Evolutionary conservation across 1,140 invertebrate genomes (phyloP), one percentile per base, ranked within the genome.

Genomic region (Coptotermes formosanus): DNA sequence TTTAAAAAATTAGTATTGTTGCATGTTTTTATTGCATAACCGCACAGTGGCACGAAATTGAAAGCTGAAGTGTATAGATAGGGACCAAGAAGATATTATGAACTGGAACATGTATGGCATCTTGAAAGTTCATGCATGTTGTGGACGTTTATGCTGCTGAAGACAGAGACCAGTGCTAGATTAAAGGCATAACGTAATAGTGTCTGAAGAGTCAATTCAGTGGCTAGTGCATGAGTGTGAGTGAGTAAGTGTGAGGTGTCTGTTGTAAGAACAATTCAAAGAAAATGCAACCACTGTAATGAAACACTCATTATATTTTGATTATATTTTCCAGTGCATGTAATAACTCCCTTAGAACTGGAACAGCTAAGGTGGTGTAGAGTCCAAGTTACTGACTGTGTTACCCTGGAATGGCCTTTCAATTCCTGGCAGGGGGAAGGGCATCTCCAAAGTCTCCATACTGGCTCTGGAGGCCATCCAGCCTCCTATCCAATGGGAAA

Each of bases 81-180:
- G 64, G 64, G 64, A 75, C 64, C 64, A 75, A 75, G 64, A 75
- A 19, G n/a, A 75, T 16, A 12, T 75, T 30, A 30, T 30, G 64
- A 59, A 30, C 64, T 75, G 25, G n/a, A 75, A 75, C 64, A 75
- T 8, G 7, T 14, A 14, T 25, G 9, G 14, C 64, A 30, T 3
- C 64, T 21, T 21, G 14, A 64, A 21, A 19, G 21, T 9, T 75
- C 11, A 30, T 3, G 8, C n/a, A 75, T 30, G n/a, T 2, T 30
- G 64, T 75, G 64, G n/a, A 75, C 64, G n/a, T 75, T 30, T 75
- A 75, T 75, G n/a, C n/a, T 75, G 64, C n/a, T 75, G 64, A 75
- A 75, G n/a, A 75, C 25, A 25, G n/a, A 75, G n/a, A n/a, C 64
- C 7, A 30, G 25, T 75, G 25, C 25, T 30, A 75, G 64, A 7